Percentiles rank a stretch among this genome's conserved stretches.
Conservation (phyloP, 1,140 invertebrate species). For the Heterodera schachtii region DNA sequence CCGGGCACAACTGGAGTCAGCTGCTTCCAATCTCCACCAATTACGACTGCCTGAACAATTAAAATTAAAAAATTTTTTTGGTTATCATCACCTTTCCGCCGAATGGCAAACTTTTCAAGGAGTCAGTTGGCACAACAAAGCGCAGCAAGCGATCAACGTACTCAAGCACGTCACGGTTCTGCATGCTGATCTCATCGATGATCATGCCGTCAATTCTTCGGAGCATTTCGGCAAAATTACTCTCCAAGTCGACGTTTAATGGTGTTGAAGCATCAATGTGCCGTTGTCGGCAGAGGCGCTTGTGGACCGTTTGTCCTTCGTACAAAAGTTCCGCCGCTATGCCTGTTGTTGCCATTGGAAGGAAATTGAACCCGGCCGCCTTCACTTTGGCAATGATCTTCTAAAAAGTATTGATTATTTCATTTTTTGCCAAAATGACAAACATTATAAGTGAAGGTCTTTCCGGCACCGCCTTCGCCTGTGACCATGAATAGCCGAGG, state of each 20-base stretch:
- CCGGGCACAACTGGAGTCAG: background rate
- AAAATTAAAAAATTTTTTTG: no score
- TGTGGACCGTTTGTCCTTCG: background rate
- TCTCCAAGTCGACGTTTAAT: background rate
- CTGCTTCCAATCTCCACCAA: constrained; percentile 14
- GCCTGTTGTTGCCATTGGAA: constrained; percentile 8
- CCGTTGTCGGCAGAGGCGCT: background rate
- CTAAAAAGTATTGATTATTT: no score
- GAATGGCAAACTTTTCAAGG: background rate
- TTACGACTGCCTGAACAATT: background rate
- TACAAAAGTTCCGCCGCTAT: background rate
- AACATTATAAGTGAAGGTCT: constrained; percentile 16
- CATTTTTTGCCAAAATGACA: no score
- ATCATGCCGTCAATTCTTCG: background rate
- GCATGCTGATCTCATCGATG: background rate
- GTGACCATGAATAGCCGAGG: constrained; percentile 1
- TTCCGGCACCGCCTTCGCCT: constrained; percentile 2
- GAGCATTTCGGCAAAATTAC: background rate
- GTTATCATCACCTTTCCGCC: background rate
- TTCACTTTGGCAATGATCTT: background rate
- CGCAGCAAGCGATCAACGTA: background rate
- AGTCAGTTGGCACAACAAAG: background rate
- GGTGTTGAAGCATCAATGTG: background rate
- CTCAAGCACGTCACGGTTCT: background rate
- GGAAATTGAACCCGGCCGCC: background rate